These are phyloP conservation scores for Danionella cerebrum DNA, from an alignment of 2,113 vertebrate genomes.

Conservation along the genomic window DNA sequence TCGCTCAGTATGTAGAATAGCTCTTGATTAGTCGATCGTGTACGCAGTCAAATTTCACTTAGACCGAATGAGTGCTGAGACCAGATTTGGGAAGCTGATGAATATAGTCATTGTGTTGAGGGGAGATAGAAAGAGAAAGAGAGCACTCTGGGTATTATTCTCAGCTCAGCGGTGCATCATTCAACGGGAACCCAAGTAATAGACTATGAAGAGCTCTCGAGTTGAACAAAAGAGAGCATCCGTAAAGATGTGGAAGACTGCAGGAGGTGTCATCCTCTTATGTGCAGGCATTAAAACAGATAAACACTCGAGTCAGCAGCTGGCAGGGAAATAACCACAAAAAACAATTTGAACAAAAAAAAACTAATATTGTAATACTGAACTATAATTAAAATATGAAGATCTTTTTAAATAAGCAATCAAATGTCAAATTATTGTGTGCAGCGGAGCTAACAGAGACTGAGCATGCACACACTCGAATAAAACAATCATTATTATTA, in stretches of 20 bases:
- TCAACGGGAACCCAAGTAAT: background rate
- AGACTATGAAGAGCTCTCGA: background rate
- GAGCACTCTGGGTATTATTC: background rate
- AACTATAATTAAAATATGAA: no score
- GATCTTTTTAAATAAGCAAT: no score
- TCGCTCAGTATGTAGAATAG: constrained; percentile 15
- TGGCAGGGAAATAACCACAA: no score
- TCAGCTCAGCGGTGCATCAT: background rate
- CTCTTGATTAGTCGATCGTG: constrained; percentile 22
- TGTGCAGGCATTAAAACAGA: background rate
- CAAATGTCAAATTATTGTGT: no score
- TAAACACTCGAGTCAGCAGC: no score
- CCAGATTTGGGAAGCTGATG: background rate
- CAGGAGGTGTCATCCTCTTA: background rate
- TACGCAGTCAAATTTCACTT: constrained; percentile 13
- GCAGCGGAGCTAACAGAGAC: no score
- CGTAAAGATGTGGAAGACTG: background rate
- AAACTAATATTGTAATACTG: no score
- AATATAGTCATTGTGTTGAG: background rate
- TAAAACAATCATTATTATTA: no score
- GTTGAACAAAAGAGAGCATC: background rate
- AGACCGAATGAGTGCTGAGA: background rate
- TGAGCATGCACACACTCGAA: no score
- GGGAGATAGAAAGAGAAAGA: background rate
- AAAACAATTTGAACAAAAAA: no score